These are phyloP conservation scores for Hirtodrosophila alboralis DNA, from an alignment of 2,888 invertebrate genomes.

Conservation along the genomic window DNA sequence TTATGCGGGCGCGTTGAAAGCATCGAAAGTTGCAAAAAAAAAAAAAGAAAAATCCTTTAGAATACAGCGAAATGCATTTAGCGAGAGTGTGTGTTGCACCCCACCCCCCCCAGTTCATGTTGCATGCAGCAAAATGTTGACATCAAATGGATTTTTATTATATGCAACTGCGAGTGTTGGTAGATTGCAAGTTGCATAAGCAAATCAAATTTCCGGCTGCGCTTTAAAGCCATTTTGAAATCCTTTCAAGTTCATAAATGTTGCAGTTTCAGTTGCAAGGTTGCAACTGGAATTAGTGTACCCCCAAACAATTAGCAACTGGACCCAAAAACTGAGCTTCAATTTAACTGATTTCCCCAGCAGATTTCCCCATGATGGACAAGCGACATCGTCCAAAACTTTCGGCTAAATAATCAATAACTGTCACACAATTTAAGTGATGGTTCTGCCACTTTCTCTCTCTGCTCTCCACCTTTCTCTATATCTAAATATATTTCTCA, in stretches of 20 bases:
- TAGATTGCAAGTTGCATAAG: slow-evolving; percentile 18
- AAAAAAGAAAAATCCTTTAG: slow-evolving; percentile 46
- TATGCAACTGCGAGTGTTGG: slow-evolving; percentile 14
- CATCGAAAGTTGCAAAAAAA: slow-evolving; percentile 45
- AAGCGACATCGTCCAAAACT: slow-evolving; percentile 16
- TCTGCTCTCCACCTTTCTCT: background rate
- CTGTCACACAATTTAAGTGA: slow-evolving; percentile 56
- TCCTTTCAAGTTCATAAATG: slow-evolving; percentile 42
- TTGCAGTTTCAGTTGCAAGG: slow-evolving; percentile 36
- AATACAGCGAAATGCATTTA: slow-evolving; percentile 60
- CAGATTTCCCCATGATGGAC: slow-evolving; percentile 1
- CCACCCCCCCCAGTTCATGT: background rate
- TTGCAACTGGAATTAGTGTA: too few species aligned
- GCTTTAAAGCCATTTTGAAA: slow-evolving; percentile 53
- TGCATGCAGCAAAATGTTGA: slow-evolving; percentile 41
- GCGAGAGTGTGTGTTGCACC: slow-evolving; percentile 13
- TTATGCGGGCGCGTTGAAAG: slow-evolving; percentile 51
- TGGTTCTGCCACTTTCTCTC: background rate
- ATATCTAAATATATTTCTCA: background rate
- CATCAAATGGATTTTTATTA: slow-evolving; percentile 52
- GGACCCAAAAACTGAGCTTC: slow-evolving; percentile 35
- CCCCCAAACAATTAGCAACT: slow-evolving; percentile 58
- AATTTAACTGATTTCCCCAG: slow-evolving; percentile 67
- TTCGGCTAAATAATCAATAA: slow-evolving; percentile 67
- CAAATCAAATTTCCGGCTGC: slow-evolving; percentile 70